Percentiles rank a stretch among this genome's conserved stretches.
These are phyloP conservation scores for Nasonia oneida DNA, from an alignment of 2,888 invertebrate species.

Conservation along the genomic window DNA sequence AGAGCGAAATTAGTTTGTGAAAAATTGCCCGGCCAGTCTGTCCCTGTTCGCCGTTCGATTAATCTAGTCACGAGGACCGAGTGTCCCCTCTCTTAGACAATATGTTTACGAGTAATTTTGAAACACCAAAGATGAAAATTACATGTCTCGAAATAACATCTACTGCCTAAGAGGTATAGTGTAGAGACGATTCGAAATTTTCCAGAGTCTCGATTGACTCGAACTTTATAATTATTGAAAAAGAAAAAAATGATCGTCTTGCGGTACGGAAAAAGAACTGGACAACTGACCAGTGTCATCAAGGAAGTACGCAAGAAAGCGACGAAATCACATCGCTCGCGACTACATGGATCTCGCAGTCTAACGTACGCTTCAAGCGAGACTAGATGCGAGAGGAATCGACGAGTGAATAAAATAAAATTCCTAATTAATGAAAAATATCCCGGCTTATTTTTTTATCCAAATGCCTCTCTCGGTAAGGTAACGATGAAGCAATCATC, in stretches of 20 bases:
- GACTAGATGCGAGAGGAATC: neutral
- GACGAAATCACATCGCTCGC: neutral
- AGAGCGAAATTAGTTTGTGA: neutral
- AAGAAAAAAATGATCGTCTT: neutral
- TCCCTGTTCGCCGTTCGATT: neutral
- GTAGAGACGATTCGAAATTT: neutral
- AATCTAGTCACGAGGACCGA: constrained; percentile 42
- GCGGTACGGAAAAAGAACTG: neutral
- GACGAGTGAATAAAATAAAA: constrained; percentile 30
- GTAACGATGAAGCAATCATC: neutral
- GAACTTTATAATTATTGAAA: neutral
- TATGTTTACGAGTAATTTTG: neutral
- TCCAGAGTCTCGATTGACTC: neutral
- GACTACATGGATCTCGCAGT: neutral
- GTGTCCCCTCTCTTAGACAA: neutral
- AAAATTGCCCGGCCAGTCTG: neutral
- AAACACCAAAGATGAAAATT: neutral
- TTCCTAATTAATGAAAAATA: neutral
- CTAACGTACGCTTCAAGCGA: constrained; percentile 1
- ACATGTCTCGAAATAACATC: neutral
- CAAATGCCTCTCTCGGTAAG: neutral
- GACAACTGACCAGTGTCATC: neutral
- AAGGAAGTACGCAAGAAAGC: neutral
- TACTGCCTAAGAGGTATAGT: neutral
- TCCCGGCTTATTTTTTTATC: neutral